These are phyloP conservation scores for rabbit (Oryctolagus cuniculus) DNA, from an alignment of 2,113 vertebrate genomes.

Conservation along the genomic window DNA sequence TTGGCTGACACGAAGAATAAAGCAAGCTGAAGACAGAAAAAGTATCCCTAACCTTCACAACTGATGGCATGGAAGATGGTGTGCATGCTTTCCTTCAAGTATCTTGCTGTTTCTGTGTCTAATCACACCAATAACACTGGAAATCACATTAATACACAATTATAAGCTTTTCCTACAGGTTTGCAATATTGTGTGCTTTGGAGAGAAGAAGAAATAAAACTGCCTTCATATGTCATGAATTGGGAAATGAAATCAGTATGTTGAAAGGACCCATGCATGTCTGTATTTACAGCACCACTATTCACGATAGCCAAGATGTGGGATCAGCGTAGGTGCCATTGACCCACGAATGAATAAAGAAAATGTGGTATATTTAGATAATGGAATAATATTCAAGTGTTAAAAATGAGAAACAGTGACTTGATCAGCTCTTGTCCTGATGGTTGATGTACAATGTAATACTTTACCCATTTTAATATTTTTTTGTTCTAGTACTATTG, in stretches of 20 bases:
- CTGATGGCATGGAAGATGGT: background rate
- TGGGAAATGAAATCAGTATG: background rate
- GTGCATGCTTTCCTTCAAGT: accelerated
- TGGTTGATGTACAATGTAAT: too few species aligned
- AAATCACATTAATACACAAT: background rate
- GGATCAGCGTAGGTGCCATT: too few species aligned
- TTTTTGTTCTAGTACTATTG: too few species aligned
- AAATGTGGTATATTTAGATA: too few species aligned
- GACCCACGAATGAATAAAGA: too few species aligned
- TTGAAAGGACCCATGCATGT: too few species aligned
- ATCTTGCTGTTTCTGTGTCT: background rate
- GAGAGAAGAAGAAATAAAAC: background rate
- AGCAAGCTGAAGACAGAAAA: background rate
- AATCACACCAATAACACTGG: background rate
- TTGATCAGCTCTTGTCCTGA: too few species aligned
- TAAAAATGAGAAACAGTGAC: too few species aligned
- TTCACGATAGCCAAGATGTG: too few species aligned
- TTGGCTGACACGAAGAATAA: background rate
- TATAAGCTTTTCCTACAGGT: background rate
- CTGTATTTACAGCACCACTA: too few species aligned
- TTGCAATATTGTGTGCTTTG: background rate
- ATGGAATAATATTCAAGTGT: too few species aligned
- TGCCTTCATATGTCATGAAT: background rate
- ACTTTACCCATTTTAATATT: too few species aligned
- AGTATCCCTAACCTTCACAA: background rate